phyloP scores from a whole-genome alignment of 2,888 invertebrate genomes.

The Timema cristinae region DNA sequence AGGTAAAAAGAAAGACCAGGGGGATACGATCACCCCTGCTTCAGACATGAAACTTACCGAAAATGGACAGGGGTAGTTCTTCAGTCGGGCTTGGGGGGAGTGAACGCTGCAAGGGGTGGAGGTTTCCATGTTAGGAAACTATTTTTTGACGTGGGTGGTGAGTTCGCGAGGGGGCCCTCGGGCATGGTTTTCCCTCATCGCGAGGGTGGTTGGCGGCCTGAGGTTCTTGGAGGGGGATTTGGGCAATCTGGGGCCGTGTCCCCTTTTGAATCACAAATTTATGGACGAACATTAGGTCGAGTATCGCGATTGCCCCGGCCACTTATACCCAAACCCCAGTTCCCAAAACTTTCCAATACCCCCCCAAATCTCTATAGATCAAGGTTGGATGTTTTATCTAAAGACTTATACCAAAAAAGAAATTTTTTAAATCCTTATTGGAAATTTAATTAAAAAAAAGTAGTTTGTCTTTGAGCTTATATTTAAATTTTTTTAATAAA shows the following conservation, averaged over 20 bases:
- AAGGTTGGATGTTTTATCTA: conserved; percentile 47
- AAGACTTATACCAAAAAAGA: conserved; percentile 50
- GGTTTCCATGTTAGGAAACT: conserved; percentile 53
- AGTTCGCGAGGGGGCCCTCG: conserved; percentile 42
- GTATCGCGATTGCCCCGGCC: conserved; percentile 41
- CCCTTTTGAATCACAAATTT: conserved; percentile 1
- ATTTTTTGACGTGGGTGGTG: conserved; percentile 48
- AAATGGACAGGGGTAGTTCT: not conserved
- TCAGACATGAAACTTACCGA: not conserved
- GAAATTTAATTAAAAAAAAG: no score
- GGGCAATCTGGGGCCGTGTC: not conserved
- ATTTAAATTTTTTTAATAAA: no score
- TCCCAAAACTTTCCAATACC: conserved; percentile 51
- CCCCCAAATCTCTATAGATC: conserved; percentile 51
- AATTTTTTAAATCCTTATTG: conserved; percentile 37
- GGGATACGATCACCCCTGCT: not conserved
- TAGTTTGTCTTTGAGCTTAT: no score
- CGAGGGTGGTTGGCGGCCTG: conserved; percentile 51
- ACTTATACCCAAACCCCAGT: conserved; percentile 51
- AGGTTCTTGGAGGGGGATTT: conserved; percentile 50
- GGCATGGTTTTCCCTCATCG: conserved; percentile 52
- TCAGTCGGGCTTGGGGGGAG: conserved; percentile 24
- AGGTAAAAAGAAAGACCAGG: not conserved
- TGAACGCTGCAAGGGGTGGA: conserved; percentile 42
- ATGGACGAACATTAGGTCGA: not conserved